Evolutionary conservation across 1,140 invertebrate genomes (phyloP).

Genomic region (Harpegnathos saltator): DNA sequence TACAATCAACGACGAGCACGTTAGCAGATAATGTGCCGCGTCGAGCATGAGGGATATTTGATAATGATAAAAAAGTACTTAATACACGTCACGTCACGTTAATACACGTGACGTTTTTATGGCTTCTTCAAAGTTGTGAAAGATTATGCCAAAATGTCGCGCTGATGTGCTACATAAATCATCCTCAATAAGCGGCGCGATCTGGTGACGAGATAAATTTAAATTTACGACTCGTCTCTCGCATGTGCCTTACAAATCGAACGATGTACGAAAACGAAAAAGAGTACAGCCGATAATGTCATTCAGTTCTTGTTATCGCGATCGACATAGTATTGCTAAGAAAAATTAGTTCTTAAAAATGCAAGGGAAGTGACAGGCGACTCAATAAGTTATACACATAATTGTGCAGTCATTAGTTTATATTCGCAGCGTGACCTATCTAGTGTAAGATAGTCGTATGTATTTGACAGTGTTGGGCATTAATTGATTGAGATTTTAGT

Average conservation of each 20-base stretch:
- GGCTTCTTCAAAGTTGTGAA: not conserved
- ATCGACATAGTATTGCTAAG: slow-evolving; percentile 4
- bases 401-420: slow-evolving; percentile 57
- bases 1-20: not conserved
- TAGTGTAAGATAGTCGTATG: slow-evolving; percentile 14
- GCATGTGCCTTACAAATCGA: not conserved
- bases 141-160: slow-evolving; percentile 43
- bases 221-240: not conserved
- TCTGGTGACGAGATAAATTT: slow-evolving; percentile 7
- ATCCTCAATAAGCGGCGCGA: slow-evolving; percentile 2
- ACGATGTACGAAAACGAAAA: not conserved
- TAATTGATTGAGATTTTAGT: no score
- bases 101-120: slow-evolving; percentile 8
- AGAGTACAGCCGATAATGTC: not conserved
- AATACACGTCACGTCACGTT: no score
- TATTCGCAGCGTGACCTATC: slow-evolving; percentile 32
- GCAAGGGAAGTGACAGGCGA: not conserved
- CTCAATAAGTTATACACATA: slow-evolving; percentile 24
- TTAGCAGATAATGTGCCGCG: not conserved
- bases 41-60: not conserved
- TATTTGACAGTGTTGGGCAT: no score
- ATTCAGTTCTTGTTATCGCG: slow-evolving; percentile 5
- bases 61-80: no score
- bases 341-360: slow-evolving; percentile 17
- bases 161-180: not conserved